These are phyloP conservation scores for Collichthys lucidus DNA, from an alignment of 2,113 vertebrate genomes.

Conservation along the genomic window DNA sequence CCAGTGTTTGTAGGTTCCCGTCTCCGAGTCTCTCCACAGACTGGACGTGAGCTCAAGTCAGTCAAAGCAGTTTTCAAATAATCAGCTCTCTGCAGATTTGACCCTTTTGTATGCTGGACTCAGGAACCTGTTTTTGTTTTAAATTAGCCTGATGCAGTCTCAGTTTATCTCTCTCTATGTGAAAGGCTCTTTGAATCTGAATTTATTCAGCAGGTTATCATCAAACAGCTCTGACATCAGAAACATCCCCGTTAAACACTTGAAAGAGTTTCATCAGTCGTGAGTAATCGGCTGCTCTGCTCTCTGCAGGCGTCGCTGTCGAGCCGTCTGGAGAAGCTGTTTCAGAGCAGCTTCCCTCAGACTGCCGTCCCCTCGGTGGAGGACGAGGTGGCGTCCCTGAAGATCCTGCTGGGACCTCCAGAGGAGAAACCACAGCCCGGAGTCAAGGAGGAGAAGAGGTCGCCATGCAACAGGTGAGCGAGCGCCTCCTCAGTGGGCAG, in stretches of 20 bases:
- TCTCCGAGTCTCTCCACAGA: no score
- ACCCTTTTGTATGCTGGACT: no score
- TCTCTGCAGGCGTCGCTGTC: slow-evolving; percentile 84
- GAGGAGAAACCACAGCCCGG: slow-evolving; percentile 63
- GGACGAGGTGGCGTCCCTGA: slow-evolving; percentile 83
- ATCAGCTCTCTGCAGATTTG: no score
- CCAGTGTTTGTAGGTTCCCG: no score
- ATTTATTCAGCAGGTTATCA: no score
- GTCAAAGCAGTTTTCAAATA: no score
- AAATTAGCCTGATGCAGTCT: background rate
- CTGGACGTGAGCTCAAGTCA: no score
- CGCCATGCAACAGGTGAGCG: slow-evolving; percentile 82
- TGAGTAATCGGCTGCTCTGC: background rate
- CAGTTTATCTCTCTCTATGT: background rate
- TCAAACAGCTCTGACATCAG: background rate
- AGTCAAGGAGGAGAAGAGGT: slow-evolving; percentile 10
- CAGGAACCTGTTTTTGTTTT: no score
- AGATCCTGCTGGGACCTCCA: slow-evolving; percentile 83
- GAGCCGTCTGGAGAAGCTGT: slow-evolving; percentile 90
- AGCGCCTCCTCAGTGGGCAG: background rate
- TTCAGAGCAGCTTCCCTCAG: slow-evolving; percentile 91
- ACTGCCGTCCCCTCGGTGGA: slow-evolving; percentile 70
- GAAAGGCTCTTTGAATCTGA: background rate
- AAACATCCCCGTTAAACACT: background rate
- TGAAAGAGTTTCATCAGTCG: background rate